These are phyloP conservation scores for Pinctada fucata DNA, from an alignment of 2,888 invertebrate genomes.

Conservation along the genomic window DNA sequence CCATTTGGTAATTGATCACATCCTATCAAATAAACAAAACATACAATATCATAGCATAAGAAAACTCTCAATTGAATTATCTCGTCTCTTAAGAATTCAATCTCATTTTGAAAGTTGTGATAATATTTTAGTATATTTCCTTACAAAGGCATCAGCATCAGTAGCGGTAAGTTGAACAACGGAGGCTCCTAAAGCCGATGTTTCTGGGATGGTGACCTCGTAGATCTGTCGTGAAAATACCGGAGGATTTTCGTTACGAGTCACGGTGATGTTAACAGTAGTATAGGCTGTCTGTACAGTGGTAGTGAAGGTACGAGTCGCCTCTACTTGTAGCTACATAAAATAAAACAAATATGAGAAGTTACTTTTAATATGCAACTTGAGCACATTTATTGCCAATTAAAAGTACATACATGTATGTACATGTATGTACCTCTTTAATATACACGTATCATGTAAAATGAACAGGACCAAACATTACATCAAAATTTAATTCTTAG, in stretches of 20 bases:
- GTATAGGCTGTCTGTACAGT: conserved; percentile 62
- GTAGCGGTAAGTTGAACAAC: conserved; percentile 63
- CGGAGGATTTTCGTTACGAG: conserved; percentile 65
- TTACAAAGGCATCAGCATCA: conserved; percentile 54
- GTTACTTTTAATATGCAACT: no score
- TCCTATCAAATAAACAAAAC: conserved; percentile 53
- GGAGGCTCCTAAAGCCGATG: conserved; percentile 53
- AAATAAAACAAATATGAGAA: conserved; percentile 13
- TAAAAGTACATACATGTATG: no score
- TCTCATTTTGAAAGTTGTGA: no score
- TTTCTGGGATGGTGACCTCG: conserved; percentile 57
- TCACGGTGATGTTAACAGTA: conserved; percentile 64
- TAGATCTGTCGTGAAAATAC: conserved; percentile 58
- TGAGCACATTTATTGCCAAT: no score
- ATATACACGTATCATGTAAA: no score
- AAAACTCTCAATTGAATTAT: no score
- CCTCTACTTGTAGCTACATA: conserved; percentile 62
- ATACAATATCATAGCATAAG: no score
- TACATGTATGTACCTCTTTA: no score
- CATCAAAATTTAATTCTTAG: no score
- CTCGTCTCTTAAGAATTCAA: no score
- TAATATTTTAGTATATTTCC: no score
- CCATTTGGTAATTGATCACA: conserved; percentile 55
- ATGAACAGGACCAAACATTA: no score
- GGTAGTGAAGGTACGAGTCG: conserved; percentile 56